Conservation (phyloP, 2,888 invertebrate species). For the Agrenia bidenticulata region DNA sequence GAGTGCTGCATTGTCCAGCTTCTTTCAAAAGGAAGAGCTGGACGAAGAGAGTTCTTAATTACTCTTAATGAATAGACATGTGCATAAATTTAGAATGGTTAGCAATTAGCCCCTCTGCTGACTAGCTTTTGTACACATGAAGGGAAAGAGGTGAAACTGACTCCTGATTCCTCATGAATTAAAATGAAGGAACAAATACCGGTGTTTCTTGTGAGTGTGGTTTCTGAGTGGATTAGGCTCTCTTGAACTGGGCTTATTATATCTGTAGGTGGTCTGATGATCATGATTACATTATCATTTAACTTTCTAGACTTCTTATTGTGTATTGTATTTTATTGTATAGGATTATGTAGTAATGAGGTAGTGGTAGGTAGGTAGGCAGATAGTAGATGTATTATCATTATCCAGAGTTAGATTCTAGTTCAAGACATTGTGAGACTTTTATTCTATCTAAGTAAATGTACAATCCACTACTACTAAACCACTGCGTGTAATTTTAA, state of each 20-base stretch:
- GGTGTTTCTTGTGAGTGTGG: constrained; percentile 11
- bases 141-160: not conserved
- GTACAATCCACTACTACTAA: constrained; percentile 3
- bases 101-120: too few relatives aligned
- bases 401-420: constrained; percentile 6
- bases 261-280: constrained; percentile 23
- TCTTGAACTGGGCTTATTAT: constrained; percentile 15
- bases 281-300: constrained; percentile 22
- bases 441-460: constrained; percentile 1
- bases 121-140: not conserved
- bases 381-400: not conserved
- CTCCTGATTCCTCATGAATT: not conserved
- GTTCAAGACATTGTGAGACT: constrained; percentile 12
- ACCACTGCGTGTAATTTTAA: constrained; percentile 4
- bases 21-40: too few relatives aligned
- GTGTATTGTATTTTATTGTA: not conserved
- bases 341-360: too few relatives aligned
- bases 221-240: constrained; percentile 6
- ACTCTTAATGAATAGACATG: constrained; percentile 6
- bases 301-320: constrained; percentile 11
- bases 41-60: not conserved
- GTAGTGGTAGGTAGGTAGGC: not conserved
- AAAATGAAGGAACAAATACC: constrained; percentile 7
- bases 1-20: too few relatives aligned
- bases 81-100: constrained; percentile 3